phyloP scores from a whole-genome alignment of 1,140 invertebrate species.

The Leptinotarsa defecta region DNA sequence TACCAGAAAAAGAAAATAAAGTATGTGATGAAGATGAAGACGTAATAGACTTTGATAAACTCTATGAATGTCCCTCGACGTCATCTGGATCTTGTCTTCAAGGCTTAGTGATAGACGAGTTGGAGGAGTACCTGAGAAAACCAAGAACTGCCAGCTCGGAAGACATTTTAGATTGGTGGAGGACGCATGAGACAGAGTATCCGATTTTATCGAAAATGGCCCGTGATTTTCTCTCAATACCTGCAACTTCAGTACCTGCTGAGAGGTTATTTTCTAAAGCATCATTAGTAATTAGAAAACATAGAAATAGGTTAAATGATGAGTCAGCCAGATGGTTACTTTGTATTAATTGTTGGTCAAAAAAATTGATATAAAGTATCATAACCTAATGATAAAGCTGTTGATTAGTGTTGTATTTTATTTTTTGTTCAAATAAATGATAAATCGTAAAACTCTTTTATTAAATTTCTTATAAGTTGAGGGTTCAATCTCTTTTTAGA shows the following conservation, averaged over 20 bases:
- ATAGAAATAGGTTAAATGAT: constrained; percentile 43
- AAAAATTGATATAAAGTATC: constrained; percentile 21
- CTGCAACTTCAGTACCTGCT: constrained; percentile 45
- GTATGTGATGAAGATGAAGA: constrained; percentile 45
- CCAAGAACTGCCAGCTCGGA: constrained; percentile 43
- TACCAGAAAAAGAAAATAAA: too few relatives aligned
- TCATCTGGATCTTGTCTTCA: constrained; percentile 43
- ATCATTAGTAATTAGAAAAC: constrained; percentile 43
- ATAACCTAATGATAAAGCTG: not conserved
- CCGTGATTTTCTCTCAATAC: constrained; percentile 48
- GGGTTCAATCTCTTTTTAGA: too few relatives aligned
- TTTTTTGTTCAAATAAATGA: too few relatives aligned
- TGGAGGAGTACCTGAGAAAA: constrained; percentile 48
- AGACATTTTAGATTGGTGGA: constrained; percentile 23
- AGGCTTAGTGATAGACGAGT: constrained; percentile 45
- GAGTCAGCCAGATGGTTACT: constrained; percentile 36
- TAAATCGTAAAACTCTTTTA: too few relatives aligned
- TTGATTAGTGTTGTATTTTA: too few relatives aligned
- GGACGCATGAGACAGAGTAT: constrained; percentile 44
- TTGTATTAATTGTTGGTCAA: constrained; percentile 40
- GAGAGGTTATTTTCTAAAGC: constrained; percentile 51
- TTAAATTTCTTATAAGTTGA: too few relatives aligned
- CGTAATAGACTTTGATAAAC: constrained; percentile 48
- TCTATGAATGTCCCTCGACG: constrained; percentile 48
- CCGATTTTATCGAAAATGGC: constrained; percentile 46